These are phyloP conservation scores for Drosophila pseudoananassae DNA, from an alignment of 1,140 invertebrate species.

Conservation along the genomic window DNA sequence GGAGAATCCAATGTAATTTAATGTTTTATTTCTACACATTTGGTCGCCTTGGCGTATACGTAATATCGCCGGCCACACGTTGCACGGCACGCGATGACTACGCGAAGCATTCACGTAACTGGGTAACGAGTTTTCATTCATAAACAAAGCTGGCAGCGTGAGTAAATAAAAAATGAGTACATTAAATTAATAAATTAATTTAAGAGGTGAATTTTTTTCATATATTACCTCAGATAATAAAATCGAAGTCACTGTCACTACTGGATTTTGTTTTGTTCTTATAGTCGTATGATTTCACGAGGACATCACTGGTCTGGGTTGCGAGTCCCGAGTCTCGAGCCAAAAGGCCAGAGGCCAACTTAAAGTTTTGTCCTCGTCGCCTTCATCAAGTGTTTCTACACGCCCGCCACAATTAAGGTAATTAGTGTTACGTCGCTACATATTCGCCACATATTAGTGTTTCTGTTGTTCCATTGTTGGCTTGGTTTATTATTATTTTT, in stretches of 20 bases:
- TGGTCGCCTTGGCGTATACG: conserved; percentile 65
- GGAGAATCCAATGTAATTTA: conserved; percentile 69
- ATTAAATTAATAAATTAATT: background rate
- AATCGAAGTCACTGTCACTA: too few relatives aligned
- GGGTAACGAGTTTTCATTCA: conserved; percentile 18
- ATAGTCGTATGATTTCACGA: conserved; percentile 34
- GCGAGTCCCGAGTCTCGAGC: conserved; percentile 35
- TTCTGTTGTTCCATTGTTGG: conserved; percentile 25
- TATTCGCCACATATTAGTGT: conserved; percentile 7
- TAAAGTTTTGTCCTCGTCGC: conserved; percentile 75
- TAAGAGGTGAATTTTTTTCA: background rate
- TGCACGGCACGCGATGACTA: conserved; percentile 65
- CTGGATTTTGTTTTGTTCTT: too few relatives aligned
- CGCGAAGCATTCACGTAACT: conserved; percentile 64
- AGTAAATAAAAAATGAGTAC: too few relatives aligned
- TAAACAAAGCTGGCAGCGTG: conserved; percentile 51
- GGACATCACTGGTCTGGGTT: conserved; percentile 29
- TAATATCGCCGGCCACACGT: conserved; percentile 64
- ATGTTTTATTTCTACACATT: conserved; percentile 77
- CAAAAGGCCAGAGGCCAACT: conserved; percentile 64
- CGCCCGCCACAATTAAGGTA: conserved; percentile 71
- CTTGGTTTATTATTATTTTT: conserved; percentile 7
- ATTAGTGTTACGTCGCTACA: conserved; percentile 67
- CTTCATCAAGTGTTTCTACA: conserved; percentile 73
- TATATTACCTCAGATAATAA: too few relatives aligned